Evolutionary conservation across 2,113 vertebrate genomes (phyloP), one percentile per base, ranked within the genome.

Genomic region (Pardalotus punctatus): DNA sequence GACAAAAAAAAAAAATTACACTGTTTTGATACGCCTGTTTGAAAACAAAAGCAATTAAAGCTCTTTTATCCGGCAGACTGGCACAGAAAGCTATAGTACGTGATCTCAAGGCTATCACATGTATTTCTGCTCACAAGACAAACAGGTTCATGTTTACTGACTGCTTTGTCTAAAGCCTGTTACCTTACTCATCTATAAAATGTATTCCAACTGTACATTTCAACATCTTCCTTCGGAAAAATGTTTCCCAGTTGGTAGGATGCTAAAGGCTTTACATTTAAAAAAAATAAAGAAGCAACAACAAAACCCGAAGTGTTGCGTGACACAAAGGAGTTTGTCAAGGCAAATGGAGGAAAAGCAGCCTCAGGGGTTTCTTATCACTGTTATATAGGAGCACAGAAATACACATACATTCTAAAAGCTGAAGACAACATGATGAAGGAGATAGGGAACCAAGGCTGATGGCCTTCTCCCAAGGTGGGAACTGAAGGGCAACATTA

Each of bases 31-130:
- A 92, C 0, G 4, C 10, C 42, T 90, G n/a, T 60, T 85, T 62
- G 66, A 96, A 94, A 97, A 79, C 51, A 58, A 96, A 86, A 80
- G 61, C 54, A 93, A 95, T 80, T 96, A 87, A 90, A 93, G 48
- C 23, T 61, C 42, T 86, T 93, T 95, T 40, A 90, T 91, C 51
- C 54, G 71, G 47, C 73, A 81, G 71, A 24, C 24, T 53, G 69
- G 81, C 73, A 86, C 25, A 57, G 43, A 93, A 72, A 86, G n/a
- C 66, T 50, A 22, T 6, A 16, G 74, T 60, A 91, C 0, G 0
- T 61, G 64, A 90, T 83, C 50, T 56, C 86, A 86, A 78, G 3
- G 3, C 69, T 60, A 81, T 56, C 66, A 73, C 58, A 81, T 1
- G 0, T 25, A 85, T 56, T 78, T 50, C 61, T 58, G 82, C 29